Base-by-base conservation (phyloP, 2,888 invertebrate genomes). In the Heliconius hortense region DNA sequence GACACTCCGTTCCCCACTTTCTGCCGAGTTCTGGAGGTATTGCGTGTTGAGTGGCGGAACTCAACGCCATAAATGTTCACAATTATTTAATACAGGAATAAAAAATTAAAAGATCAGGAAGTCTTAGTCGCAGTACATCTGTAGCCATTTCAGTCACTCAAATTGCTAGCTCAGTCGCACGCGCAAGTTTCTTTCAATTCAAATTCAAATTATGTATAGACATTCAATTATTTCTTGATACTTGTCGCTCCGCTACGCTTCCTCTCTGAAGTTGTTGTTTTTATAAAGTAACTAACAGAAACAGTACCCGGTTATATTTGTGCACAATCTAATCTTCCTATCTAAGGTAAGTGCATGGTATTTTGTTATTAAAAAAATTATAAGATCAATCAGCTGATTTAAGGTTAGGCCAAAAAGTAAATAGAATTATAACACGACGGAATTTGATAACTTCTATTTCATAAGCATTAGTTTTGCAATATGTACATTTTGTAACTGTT, bases 141-240 rank as follows among this genome's bases (percentile, higher is more conserved):
- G 77, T 78, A 76, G 83, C 84, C 84, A 76, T 86, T 82, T 85
- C 86, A 79, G 81, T 84, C 85, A 75, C 77, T 79, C 81, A 72
- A 75, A 79, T 72, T 64, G 77, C 81, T 79, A 74, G 85, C 85
- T 85, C 84, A 73, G 83, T 87, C 89, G 83, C 87, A 86, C 86
- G 85, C 86, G 83, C 84, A 83, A 80, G 82, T 77, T 80, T 81
- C 83, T 84, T 83, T 83, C 82, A 85, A 84, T 86, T 87, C 86
- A 86, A 88, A 87, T 86, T 87, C 84, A 85, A 87, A 85, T 84
- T 83, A 85, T 82, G 81, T 80, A 83, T 79, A 78, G 80, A 80
- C 82, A 82, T 84, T 85, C 86, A 86, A 86, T 86, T 86, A 86
- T 83, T 85, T 86, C 85, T 86, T 83, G 85, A 81, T 84, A 84